Conservation (phyloP, 2,888 invertebrate species). For the Agrochola macilenta region DNA sequence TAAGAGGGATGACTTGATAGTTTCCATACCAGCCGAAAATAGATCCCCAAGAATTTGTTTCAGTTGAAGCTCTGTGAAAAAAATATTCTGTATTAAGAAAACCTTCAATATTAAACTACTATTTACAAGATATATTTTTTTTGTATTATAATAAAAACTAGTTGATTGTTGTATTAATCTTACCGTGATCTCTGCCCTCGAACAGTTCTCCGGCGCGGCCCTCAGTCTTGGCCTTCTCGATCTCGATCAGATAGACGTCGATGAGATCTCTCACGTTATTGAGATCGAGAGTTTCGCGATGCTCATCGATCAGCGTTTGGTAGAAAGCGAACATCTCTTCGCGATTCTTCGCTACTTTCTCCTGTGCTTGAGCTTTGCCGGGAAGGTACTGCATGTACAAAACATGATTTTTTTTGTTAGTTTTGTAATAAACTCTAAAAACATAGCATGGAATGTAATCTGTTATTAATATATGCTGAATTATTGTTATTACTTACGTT, state of each 20-base stretch:
- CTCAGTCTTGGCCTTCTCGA: constrained; percentile 95
- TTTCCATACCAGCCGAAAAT: constrained; percentile 98
- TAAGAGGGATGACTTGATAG: constrained; percentile 96
- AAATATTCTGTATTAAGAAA: constrained; percentile 32
- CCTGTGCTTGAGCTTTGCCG: constrained; percentile 91
- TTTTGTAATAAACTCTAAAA: neutral
- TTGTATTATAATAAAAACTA: constrained; percentile 33
- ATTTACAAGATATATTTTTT: neutral
- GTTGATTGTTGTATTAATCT: constrained; percentile 75
- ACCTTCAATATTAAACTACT: constrained; percentile 25
- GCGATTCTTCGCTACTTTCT: constrained; percentile 92
- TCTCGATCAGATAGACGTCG: constrained; percentile 96
- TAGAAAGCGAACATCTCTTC: constrained; percentile 96
- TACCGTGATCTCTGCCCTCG: constrained; percentile 96
- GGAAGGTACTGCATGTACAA: constrained; percentile 89
- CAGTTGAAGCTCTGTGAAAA: constrained; percentile 94
- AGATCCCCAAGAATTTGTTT: constrained; percentile 97
- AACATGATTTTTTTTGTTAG: constrained; percentile 45
- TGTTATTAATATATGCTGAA: neutral
- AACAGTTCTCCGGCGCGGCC: constrained; percentile 94
- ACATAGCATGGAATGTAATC: neutral
- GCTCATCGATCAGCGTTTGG: constrained; percentile 95
- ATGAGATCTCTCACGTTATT: constrained; percentile 95
- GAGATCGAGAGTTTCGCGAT: constrained; percentile 94
- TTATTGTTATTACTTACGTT: constrained; percentile 82